Evolutionary conservation across 2,113 vertebrate species (phyloP), one percentile per base, ranked within the genome.

Genomic region (Myotis brandtii): DNA sequence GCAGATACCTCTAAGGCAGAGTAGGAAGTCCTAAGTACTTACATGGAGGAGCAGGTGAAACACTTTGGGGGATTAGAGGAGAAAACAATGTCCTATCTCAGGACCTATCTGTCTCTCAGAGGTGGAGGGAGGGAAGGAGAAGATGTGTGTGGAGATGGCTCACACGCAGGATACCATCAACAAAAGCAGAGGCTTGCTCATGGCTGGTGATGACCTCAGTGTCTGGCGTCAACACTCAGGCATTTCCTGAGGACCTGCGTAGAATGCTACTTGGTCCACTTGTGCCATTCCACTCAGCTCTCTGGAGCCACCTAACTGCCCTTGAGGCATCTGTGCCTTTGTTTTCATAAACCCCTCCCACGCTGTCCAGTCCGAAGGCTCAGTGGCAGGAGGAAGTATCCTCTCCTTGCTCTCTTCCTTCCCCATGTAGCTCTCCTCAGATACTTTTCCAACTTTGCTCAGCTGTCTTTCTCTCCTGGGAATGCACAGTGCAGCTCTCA

Each of bases 171-270:
- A 90, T 87, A 92, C 43, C 73, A 18, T 76, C 46, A 76, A 76
- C 37, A 37, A 50, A 93, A 79, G 59, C 84, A 92, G 80, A 62
- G 34, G 66, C 54, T 59, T 76, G 76, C 79, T 84, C 52, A 84
- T 25, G 11, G 32, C 70, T 82, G 48, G n/a, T 13, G 48, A 76
- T 96, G 87, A 95, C 75, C 69, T 93, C 69, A 94, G 88, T 9
- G 8, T 87, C 64, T 95, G 92, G 75, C 94, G 92, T 69, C 56
- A 95, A 85, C 88, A 95, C 77, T 72, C 50, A 75, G 92, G 88
- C 90, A 95, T 95, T 97, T 96, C 95, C 95, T 94, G 94, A 95
- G 54, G 23, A 43, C 87, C 72, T 40, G 59, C 43, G 52, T 54
- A 86, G 75, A 86, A 67, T 9, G 77, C 86, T 84, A 1, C 46